Evolutionary conservation across 2,888 invertebrate genomes (phyloP), one percentile per base, ranked within the genome.

Genomic region (Dicranocentrus wangi): DNA sequence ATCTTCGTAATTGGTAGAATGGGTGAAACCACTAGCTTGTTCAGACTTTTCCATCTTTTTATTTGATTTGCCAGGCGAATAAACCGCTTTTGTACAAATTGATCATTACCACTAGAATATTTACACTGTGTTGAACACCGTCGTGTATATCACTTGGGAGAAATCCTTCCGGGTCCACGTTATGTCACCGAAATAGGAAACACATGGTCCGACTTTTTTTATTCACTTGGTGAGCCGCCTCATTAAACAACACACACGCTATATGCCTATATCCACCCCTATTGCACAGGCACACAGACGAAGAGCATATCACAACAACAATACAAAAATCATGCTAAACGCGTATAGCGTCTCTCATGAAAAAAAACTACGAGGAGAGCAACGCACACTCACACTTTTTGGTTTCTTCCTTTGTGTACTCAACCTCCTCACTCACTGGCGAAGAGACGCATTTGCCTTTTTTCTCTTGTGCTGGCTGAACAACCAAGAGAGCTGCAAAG

Each of bases 171-270:
- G 63, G 77, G 55, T 73, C 58, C 60, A 13, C 23, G 55, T 8
- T 27, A 61, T 78, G 55, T 82, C 82, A 82, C 78, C 82, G 78
- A 82, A 82, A 82, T 43, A 51, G 63, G 72, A 73, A 82, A 72
- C 81, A 81, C 81, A 81, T 81, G 81, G 76, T 42, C 60, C 39
- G 65, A 66, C 19, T 58, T 65, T 55, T 61, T 66, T 63, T 8
- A 3, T 10, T 32, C 27, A 21, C 32, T 32, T 47, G 23, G 1
- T 13, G 10, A 17, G 47, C 27, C 51, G 28, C n/a, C 68, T 51
- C 68, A 77, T 77, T 77, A 77, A 77, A 77, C 55, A 55, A 53
- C 53, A 63, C 66, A 42, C 7, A 42, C 28, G 21, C 28, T 25
- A 15, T 27, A 15, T n/a, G 17, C 32, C 7, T 43, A 43, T 39